Percentiles rank a stretch among this genome's conserved stretches.
phyloP scores from a whole-genome alignment of 2,113 vertebrate species.

The Atherinomorus stipes region DNA sequence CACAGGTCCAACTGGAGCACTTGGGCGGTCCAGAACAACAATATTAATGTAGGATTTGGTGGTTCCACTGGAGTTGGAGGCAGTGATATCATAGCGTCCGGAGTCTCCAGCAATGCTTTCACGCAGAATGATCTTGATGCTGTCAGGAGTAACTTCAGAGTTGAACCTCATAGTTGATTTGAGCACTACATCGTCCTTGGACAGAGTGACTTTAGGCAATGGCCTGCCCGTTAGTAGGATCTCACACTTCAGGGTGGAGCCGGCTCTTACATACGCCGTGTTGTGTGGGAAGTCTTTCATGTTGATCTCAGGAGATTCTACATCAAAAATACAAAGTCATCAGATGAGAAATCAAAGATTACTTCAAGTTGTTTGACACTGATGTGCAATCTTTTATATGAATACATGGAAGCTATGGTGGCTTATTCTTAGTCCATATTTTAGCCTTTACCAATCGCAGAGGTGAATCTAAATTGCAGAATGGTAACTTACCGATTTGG shows the following conservation, averaged over 20 bases:
- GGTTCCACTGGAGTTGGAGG: constrained; percentile 95
- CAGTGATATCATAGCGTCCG: constrained; percentile 94
- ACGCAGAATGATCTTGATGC: constrained; percentile 90
- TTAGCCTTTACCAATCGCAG: neutral
- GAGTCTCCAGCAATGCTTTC: constrained; percentile 93
- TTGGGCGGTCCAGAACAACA: constrained; percentile 93
- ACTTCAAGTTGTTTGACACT: neutral
- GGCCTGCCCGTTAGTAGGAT: constrained; percentile 94
- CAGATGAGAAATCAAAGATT: neutral
- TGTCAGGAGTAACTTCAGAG: constrained; percentile 92
- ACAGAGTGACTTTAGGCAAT: constrained; percentile 91
- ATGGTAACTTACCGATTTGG: constrained; percentile 86
- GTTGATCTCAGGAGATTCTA: constrained; percentile 94
- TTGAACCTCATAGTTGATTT: constrained; percentile 98
- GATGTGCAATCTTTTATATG: neutral
- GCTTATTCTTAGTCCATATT: neutral
- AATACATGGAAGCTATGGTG: neutral
- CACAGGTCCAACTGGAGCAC: constrained; percentile 92
- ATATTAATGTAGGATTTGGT: constrained; percentile 93
- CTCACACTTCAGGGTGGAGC: constrained; percentile 96
- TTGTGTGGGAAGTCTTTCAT: constrained; percentile 96
- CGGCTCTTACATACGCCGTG: constrained; percentile 92
- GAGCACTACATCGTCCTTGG: constrained; percentile 87
- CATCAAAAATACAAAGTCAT: constrained; percentile 27
- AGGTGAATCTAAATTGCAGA: neutral